A percentile compares a stretch with the other conserved stretches of the same genome.
These are phyloP conservation scores for Asobara japonica DNA, from an alignment of 1,140 invertebrate species.

Conservation along the genomic window DNA sequence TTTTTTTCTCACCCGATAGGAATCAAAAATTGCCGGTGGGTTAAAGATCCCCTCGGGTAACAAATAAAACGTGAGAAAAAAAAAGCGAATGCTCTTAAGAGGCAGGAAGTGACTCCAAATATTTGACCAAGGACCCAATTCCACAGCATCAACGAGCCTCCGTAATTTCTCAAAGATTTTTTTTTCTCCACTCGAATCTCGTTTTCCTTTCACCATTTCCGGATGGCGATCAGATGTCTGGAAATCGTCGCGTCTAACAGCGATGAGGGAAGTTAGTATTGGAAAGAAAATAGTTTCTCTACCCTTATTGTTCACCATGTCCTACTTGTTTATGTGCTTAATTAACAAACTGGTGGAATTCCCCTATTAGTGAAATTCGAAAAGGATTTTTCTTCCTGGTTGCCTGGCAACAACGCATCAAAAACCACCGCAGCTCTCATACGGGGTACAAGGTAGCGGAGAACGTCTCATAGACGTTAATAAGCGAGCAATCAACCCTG, in stretches of 20 bases:
- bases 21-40: background rate
- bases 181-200: background rate
- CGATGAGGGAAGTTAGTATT: background rate
- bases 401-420: too few species aligned
- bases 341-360: too few species aligned
- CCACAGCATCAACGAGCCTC: background rate
- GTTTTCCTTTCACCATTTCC: background rate
- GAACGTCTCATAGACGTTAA: conserved; percentile 43
- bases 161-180: conserved; percentile 15
- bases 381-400: too few species aligned
- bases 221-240: background rate
- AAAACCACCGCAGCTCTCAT: background rate
- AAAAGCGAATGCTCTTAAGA: conserved; percentile 6
- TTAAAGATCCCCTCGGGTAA: background rate
- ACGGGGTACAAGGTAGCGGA: conserved; percentile 4
- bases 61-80: background rate
- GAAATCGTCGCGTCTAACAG: background rate
- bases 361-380: too few species aligned
- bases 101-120: conserved; percentile 60
- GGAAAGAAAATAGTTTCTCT: conserved; percentile 19
- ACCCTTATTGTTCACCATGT: too few species aligned
- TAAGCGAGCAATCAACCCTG: conserved; percentile 45
- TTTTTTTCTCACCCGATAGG: conserved; percentile 1
- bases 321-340: too few species aligned
- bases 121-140: conserved; percentile 46